phyloP scores from a whole-genome alignment of 2,797 vertebrate genomes.

The Trachurus trachurus region DNA sequence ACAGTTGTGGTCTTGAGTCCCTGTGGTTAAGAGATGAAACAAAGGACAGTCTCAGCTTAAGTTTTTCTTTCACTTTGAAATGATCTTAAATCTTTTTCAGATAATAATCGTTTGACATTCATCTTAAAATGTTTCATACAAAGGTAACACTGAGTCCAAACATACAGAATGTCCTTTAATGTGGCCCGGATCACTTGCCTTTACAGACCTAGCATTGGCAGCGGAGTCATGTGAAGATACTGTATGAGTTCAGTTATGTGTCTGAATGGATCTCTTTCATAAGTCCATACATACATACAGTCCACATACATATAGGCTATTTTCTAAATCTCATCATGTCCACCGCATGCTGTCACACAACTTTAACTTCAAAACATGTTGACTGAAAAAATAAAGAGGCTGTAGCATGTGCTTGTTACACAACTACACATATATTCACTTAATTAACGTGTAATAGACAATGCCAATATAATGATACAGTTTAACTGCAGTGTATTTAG shows the following conservation, averaged over 20 bases:
- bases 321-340: background rate
- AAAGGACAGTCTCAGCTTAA: no score
- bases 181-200: slow-evolving; percentile 1
- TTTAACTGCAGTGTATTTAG: background rate
- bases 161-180: background rate
- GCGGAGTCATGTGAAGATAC: slow-evolving; percentile 38
- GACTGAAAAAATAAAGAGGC: background rate
- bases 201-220: background rate
- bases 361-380: background rate
- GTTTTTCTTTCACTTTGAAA: no score
- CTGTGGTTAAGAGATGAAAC: no score
- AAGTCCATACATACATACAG: background rate
- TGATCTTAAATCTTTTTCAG: no score
- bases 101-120: no score
- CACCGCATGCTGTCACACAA: background rate
- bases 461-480: background rate
- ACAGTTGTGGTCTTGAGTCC: no score
- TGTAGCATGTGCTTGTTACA: background rate
- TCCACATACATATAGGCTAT: background rate
- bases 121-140: no score
- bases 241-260: no score
- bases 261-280: slow-evolving; percentile 29
- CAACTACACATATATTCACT: no score
- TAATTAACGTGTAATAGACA: background rate
- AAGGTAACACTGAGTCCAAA: background rate